Conservation (phyloP, 2,797 vertebrate species). For the Bradypus variegatus region DNA sequence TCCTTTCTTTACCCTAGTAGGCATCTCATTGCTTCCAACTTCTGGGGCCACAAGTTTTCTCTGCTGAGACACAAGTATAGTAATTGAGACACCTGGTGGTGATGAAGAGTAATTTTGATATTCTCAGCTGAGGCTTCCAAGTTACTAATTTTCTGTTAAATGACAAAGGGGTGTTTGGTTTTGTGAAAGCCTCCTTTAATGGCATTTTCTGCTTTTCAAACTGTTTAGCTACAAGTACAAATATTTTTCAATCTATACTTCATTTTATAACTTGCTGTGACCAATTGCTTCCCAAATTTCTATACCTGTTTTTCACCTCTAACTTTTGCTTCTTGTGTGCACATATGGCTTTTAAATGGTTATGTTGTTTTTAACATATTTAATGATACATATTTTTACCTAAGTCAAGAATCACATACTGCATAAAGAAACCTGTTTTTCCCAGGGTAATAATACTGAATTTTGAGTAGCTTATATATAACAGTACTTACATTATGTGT, state of each 20-base stretch:
- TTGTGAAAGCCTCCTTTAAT: not conserved
- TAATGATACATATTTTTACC: not conserved
- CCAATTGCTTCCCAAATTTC: not conserved
- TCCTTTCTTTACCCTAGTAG: not conserved
- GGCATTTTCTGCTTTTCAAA: not conserved
- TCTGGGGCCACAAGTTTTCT: not conserved
- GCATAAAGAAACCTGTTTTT: not conserved
- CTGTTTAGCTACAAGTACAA: not conserved
- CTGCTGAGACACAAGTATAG: constrained; percentile 36
- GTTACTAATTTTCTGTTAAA: not conserved
- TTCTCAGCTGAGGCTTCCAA: not conserved
- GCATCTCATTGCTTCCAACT: not conserved
- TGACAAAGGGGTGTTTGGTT: not conserved
- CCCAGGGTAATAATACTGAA: not conserved
- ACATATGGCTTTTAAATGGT: not conserved
- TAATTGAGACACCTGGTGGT: constrained; percentile 72
- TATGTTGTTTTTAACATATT: not conserved
- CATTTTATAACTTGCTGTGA: not conserved
- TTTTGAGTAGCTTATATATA: not conserved
- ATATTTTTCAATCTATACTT: not conserved
- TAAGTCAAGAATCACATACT: not conserved
- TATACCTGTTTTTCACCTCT: not conserved
- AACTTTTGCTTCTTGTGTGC: not conserved
- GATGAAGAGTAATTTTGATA: constrained; percentile 9
- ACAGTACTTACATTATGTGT: not conserved